A percentile compares a stretch with the other conserved stretches of the same genome.
phyloP scores from a whole-genome alignment of 2,113 vertebrate species.

The Tenebrosternarchus preto region DNA sequence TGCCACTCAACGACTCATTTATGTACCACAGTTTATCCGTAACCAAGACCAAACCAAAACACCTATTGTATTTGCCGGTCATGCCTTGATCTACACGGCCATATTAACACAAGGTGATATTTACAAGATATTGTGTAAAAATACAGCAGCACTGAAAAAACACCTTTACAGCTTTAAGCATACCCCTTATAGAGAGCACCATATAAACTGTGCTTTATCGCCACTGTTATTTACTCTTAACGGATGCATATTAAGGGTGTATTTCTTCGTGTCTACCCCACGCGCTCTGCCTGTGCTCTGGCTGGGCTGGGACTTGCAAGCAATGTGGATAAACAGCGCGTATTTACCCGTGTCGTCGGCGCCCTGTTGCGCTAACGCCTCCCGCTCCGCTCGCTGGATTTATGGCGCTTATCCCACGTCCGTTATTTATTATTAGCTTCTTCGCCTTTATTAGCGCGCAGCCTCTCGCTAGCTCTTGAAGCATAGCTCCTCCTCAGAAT shows the following conservation, averaged over 20 bases:
- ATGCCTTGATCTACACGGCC: too few relatives aligned
- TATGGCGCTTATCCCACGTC: slow-evolving; percentile 84
- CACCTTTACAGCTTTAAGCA: slow-evolving; percentile 3
- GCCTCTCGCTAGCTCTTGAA: slow-evolving; percentile 83
- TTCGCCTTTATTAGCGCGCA: slow-evolving; percentile 83
- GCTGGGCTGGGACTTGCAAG: slow-evolving; percentile 61
- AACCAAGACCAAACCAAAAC: too few relatives aligned
- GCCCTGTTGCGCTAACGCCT: slow-evolving; percentile 80
- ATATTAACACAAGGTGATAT: too few relatives aligned
- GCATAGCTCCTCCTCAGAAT: slow-evolving; percentile 86
- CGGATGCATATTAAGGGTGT: slow-evolving; percentile 52
- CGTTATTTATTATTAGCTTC: slow-evolving; percentile 91
- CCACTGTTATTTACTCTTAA: slow-evolving; percentile 60
- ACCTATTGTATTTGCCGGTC: too few relatives aligned
- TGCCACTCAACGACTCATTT: too few relatives aligned
- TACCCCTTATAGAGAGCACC: slow-evolving; percentile 55
- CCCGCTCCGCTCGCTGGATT: slow-evolving; percentile 81
- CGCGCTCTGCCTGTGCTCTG: slow-evolving; percentile 36
- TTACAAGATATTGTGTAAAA: too few relatives aligned
- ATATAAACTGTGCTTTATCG: slow-evolving; percentile 63
- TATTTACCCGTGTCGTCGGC: slow-evolving; percentile 87
- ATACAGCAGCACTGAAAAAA: not conserved
- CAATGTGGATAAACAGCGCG: slow-evolving; percentile 85
- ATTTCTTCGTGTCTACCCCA: slow-evolving; percentile 27
- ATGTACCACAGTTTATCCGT: too few relatives aligned